Evolutionary conservation across 2,888 invertebrate genomes (phyloP).

Genomic region (Acleris laterana): DNA sequence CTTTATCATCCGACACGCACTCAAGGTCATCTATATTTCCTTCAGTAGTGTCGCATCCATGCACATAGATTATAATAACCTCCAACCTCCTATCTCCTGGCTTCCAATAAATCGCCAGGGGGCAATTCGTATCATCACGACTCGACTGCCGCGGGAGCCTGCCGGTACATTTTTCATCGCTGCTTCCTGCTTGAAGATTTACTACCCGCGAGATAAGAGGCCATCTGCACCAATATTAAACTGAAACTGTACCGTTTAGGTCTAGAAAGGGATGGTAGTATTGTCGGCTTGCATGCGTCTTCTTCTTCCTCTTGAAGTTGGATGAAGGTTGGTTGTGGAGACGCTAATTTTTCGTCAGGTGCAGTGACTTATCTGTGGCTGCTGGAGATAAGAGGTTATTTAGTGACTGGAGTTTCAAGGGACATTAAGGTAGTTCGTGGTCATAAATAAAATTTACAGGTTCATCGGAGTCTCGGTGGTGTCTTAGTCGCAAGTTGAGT

Average conservation of each 20-base stretch:
- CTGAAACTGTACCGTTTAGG: constrained; percentile 28
- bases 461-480: background rate
- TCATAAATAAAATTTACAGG: constrained; percentile 2
- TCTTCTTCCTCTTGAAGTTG: constrained; percentile 29
- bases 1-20: background rate
- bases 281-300: constrained; percentile 8
- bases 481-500: background rate
- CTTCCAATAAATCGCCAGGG: constrained; percentile 46
- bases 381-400: constrained; percentile 16
- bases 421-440: constrained; percentile 1
- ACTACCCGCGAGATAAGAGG: constrained; percentile 54
- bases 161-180: constrained; percentile 61
- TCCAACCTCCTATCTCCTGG: constrained; percentile 43
- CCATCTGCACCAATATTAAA: constrained; percentile 50
- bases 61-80: constrained; percentile 39
- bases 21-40: background rate
- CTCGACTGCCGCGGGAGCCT: constrained; percentile 43
- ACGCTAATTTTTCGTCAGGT: constrained; percentile 32
- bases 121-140: constrained; percentile 55
- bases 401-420: constrained; percentile 5
- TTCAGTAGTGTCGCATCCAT: constrained; percentile 12
- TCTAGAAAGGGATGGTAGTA: constrained; percentile 18
- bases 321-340: constrained; percentile 14
- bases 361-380: constrained; percentile 16
- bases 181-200: constrained; percentile 63